Evolutionary conservation across 2,888 invertebrate genomes (phyloP), one percentile per base, ranked within the genome.

Genomic region (Anthoptus insignis): DNA sequence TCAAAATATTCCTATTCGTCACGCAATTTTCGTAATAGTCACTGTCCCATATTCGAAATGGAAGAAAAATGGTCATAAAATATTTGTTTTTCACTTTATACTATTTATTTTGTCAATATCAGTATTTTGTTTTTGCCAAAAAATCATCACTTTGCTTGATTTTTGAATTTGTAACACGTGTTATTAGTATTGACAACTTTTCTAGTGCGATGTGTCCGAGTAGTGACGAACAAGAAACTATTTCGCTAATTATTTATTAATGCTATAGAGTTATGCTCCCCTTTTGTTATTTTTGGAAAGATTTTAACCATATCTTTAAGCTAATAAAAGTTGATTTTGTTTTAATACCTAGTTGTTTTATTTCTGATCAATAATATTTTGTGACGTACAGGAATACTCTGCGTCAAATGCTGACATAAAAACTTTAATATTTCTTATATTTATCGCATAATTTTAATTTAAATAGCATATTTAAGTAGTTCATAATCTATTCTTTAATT

Each of bases 221-320:
- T 8, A 37, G 37, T 37, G 37, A 37, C 37, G 37, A 9, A n/a
- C 37, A 37, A 8, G 37, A 37, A 37, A 37, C 3, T 37, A 37
- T 37, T 37, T 37, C 6, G 13, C 37, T 37, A 13, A 37, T 37
- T 37, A 37, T 37, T 37, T 37, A 37, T n/a, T 37, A n/a, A 7
- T 37, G 37, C n/a, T 3, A 9, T 37, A 9, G 37, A 37, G 3
- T 37, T 37, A 37, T n/a, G 37, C 37, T 37, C 4, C 4, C 37
- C 11, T 37, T 37, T 37, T 37, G 37, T 37, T 37, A 37, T 37
- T 37, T 37, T 37, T n/a, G 37, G 11, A 37, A 37, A 37, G 37
- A 37, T 37, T 37, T 37, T 37, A 37, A 37, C 7, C 37, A 3
- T 37, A 37, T 37, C 37, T 37, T 37, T 37, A 11, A 8, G 37